phyloP scores from a whole-genome alignment of 2,797 vertebrate genomes.

The Mastacembelus armatus region DNA sequence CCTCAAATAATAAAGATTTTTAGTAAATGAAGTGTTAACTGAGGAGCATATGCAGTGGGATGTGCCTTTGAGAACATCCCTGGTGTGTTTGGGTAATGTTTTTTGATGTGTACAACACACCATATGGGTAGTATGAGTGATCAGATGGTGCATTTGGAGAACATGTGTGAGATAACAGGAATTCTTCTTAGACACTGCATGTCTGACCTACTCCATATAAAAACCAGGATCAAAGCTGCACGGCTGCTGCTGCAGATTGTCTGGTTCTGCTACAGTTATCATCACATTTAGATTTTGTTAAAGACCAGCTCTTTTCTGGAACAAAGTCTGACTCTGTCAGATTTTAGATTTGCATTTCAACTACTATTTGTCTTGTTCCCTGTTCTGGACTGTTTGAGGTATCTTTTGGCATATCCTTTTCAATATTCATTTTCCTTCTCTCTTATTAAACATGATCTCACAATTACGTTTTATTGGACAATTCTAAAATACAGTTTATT shows the following conservation, averaged over 20 bases:
- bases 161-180: conserved; percentile 64
- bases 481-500: background rate
- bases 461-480: background rate
- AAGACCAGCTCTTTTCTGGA: background rate
- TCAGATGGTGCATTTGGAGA: conserved; percentile 51
- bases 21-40: background rate
- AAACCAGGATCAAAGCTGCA: conserved; percentile 50
- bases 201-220: conserved; percentile 48
- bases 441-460: background rate
- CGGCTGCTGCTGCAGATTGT: conserved; percentile 24
- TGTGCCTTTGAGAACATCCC: conserved; percentile 7
- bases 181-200: conserved; percentile 54
- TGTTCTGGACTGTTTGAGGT: background rate
- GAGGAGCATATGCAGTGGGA: background rate
- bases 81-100: conserved; percentile 27
- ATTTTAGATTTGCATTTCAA: background rate
- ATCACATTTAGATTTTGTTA: background rate
- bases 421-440: background rate
- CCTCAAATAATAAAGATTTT: conserved; percentile 11
- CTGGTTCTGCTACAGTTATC: conserved; percentile 8
- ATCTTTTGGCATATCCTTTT: background rate
- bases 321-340: background rate
- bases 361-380: background rate
- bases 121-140: conserved; percentile 48
- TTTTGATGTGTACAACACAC: conserved; percentile 33